Base-by-base conservation (phyloP, 1,140 invertebrate genomes). In the Antheraea pernyi region DNA sequence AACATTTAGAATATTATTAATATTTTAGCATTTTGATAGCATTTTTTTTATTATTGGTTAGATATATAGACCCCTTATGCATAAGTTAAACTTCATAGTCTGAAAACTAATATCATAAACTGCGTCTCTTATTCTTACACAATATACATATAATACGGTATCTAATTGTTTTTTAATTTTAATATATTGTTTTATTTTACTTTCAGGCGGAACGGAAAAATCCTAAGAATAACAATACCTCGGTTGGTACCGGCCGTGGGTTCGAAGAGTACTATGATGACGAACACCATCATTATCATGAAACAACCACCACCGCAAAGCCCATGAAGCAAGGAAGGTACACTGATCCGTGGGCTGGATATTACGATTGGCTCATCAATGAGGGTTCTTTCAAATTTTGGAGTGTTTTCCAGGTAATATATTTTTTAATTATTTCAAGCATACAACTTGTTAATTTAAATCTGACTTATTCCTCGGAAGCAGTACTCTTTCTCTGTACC, bases 371-470 rank as follows among this genome's bases (percentile, higher is more conserved):
- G 83, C 93, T 97, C 59, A 96, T 97, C 74, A 97, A 96, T 72
- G 96, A 97, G 81, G 96, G 96, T 0, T 97, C 96, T 18, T 97
- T 97, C 86, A 97, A 97, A 83, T 97, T 97, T 81, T 97, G 96
- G 96, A 96, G 96, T 13, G 95, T 94, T 10, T 97, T 97, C 89
- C 96, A 97, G 93, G 96, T 96, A 66, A 53, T 6, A 16, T 53
- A 13, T n/a, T 13, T 53, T 53, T 16, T 53, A 53, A 53, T 53
- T 13, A 13, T 53, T 13, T 11, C 16, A 1, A 13, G 46, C 46
- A 16, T 16, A 53, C 0, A 7, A 2, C 46, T 13, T 13, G 11
- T 53, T 30, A 4, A 3, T 11, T 0, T 42, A 3, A 7, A n/a
- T n/a, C 7, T 10, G 22, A 30, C 22, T 1, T 30, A 30, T 30